Evolutionary conservation across 2,888 invertebrate genomes (phyloP), one percentile per base, ranked within the genome.

Genomic region (Beris chalybata): DNA sequence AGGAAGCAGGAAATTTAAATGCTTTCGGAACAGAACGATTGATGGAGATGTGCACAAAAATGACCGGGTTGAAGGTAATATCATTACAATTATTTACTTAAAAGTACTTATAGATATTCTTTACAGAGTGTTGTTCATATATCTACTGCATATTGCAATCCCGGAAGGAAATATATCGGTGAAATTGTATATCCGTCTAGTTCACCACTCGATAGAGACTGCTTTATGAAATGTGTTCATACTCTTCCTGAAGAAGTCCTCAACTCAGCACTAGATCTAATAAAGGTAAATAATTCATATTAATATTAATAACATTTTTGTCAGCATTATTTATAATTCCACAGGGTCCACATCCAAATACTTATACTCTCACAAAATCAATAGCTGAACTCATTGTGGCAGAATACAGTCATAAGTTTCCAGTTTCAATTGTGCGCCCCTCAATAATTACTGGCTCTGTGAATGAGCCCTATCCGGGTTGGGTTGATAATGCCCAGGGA

Each of bases 91-190:
- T 38, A 38, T 3, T 38, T 38, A 38, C 9, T 38, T 38, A 7
- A 9, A 38, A 38, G 38, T 9, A 22, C 22, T 22, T 2, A 22
- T 22, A 22, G 3, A 38, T 5, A 38, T 9, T 9, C 5, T 50
- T 57, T 77, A 44, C 75, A 88, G 86, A 89, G 89, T 71, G 83
- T 90, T 68, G 90, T 97, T 1, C 96, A 97, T 79, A 93, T 97
- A 4, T 97, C 96, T 0, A 97, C 97, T 0, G 97, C 97, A 0
- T 98, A 95, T 82, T 93, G 96, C 76, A 97, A 97, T 82, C 94
- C 97, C 53, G 93, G 96, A 68, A 85, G 88, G 61, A 82, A 85
- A 12, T 86, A 87, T 73, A 89, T 97, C 30, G 90, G 91, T 63
- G 96, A 97, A 78, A 83, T 85, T 7, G 89, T 96, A 47, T 97